Base-by-base conservation (phyloP, 2,797 vertebrate species). In the Eupleurogrammus muticus region DNA sequence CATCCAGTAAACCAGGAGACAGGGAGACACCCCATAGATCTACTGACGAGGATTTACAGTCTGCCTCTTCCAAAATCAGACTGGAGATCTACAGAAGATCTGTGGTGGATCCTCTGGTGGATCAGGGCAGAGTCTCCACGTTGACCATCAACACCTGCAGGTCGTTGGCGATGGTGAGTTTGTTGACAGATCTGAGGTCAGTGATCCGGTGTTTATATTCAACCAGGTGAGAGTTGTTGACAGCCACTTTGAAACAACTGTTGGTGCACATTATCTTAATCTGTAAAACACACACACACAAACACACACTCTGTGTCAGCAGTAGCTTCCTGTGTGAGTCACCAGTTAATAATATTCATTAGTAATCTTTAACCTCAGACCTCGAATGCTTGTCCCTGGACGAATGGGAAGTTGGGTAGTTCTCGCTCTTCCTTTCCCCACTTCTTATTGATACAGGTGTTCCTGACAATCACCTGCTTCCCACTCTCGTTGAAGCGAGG, bases 401-500 rank as follows among this genome's bases (percentile, higher is more conserved):
- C 0, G 2, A 91, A 90, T 14, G 90, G 90, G 57, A 90, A 90
- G 19, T 1, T 1, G 0, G 1, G 0, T 16, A 34, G 12, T 0
- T 75, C 35, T 14, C 87, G 12, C 64, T 91, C 89, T 35, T 91
- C 90, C 5, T 1, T 19, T 3, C 89, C 89, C 90, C 90, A 91
- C 1, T 14, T 53, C 0, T 28, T 0, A 0, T 2, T 0, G 0
- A 88, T 44, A 16, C 13, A 4, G 75, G 47, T 73, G 85, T 91
- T 91, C 47, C 85, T 77, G 20, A 91, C 65, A 1, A 90, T 60
- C 74, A 63, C 68, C 61, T 76, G 36, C 23, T 0, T 34, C 13
- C 87, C 85, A 0, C 0, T 0, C 1, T 91, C 90, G 1, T 90
- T 89, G 66, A 91, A 91, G 13, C 90, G 89, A 40, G 85, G 79